phyloP scores from a whole-genome alignment of 2,888 invertebrate genomes.

The Calliphora vomitoria region DNA sequence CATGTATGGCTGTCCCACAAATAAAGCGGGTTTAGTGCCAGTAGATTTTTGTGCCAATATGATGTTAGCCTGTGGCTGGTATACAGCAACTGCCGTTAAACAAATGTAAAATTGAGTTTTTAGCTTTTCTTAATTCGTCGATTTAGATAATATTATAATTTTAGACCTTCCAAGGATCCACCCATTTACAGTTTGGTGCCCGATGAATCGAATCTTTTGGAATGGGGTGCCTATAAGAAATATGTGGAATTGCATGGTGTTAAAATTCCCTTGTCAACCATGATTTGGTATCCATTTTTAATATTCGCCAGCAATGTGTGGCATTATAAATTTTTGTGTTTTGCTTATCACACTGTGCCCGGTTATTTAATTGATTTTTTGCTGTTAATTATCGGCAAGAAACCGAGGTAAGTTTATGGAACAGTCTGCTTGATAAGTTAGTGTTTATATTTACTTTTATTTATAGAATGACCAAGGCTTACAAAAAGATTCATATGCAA shows the following conservation, averaged over 20 bases:
- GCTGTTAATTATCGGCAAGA: constrained; percentile 76
- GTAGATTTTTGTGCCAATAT: constrained; percentile 85
- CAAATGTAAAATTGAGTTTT: constrained; percentile 59
- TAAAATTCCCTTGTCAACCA: constrained; percentile 87
- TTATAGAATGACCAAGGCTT: constrained; percentile 90
- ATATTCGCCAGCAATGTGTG: constrained; percentile 84
- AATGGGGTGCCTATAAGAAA: constrained; percentile 89
- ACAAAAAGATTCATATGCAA: constrained; percentile 92
- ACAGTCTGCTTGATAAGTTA: not conserved
- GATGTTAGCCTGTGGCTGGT: constrained; percentile 84
- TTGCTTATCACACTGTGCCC: constrained; percentile 88
- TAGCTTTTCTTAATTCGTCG: not conserved
- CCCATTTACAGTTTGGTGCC: constrained; percentile 92
- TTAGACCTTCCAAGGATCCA: constrained; percentile 69
- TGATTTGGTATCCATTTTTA: constrained; percentile 89
- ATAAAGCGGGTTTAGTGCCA: constrained; percentile 84
- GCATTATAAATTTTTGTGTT: constrained; percentile 84
- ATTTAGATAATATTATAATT: not conserved
- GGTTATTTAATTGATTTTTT: constrained; percentile 87
- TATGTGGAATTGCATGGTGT: constrained; percentile 83
- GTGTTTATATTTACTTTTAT: not conserved
- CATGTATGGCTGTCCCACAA: constrained; percentile 79
- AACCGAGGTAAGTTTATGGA: constrained; percentile 80
- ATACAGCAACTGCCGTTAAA: constrained; percentile 80
- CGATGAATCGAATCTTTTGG: constrained; percentile 90